These are phyloP conservation scores for Hydropotes inermis DNA, from an alignment of 2,113 vertebrate genomes.

Conservation along the genomic window DNA sequence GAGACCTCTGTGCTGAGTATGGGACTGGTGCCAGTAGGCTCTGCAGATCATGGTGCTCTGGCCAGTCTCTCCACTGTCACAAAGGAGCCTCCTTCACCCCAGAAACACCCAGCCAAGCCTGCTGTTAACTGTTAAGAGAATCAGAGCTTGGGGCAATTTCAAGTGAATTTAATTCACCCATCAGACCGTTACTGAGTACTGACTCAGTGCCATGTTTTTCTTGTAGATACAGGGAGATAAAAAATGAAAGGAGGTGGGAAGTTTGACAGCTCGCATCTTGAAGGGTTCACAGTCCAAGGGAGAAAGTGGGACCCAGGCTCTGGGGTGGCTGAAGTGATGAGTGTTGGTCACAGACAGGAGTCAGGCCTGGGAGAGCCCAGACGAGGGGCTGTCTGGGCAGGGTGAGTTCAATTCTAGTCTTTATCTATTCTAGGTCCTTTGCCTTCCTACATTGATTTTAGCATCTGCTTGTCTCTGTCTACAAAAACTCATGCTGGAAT, in stretches of 20 bases:
- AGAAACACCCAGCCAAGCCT: neutral
- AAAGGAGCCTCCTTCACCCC: no score
- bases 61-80: neutral
- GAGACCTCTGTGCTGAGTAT: neutral
- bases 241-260: neutral
- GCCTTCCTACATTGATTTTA: neutral
- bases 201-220: rapidly evolving
- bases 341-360: neutral
- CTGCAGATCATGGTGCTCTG: no score
- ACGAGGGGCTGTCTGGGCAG: neutral
- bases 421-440: neutral
- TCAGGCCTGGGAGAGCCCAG: neutral
- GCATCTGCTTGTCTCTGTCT: neutral
- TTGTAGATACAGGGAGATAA: neutral
- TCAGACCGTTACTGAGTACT: rapidly evolving
- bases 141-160: neutral
- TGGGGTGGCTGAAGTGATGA: no score
- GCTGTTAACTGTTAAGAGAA: neutral
- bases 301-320: neutral
- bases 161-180: neutral
- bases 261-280: neutral
- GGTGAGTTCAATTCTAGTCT: neutral
- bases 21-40: neutral
- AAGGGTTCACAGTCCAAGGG: neutral
- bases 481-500: neutral